phyloP scores from a whole-genome alignment of 1,140 invertebrate species.

The Bombus sibiricus region DNA sequence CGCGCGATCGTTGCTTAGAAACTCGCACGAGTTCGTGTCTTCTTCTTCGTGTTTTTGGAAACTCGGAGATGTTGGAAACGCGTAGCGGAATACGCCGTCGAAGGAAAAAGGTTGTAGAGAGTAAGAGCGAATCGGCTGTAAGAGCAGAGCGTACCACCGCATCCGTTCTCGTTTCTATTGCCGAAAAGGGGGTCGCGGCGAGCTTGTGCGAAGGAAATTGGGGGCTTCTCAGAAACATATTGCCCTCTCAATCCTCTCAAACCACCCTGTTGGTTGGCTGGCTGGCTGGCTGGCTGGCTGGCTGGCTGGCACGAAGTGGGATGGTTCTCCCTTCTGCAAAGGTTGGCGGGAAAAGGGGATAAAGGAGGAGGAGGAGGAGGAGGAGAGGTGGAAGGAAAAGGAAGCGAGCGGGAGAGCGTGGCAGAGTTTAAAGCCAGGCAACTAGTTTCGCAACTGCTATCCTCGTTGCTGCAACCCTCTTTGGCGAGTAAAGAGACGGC shows the following conservation, averaged over 20 bases:
- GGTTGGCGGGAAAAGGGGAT: not conserved
- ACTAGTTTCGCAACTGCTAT: conserved; percentile 66
- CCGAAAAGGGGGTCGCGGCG: conserved; percentile 51
- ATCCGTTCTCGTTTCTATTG: not conserved
- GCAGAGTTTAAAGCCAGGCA: conserved; percentile 61
- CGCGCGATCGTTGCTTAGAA: too few species aligned
- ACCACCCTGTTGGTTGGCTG: conserved; percentile 29
- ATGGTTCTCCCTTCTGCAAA: conserved; percentile 5
- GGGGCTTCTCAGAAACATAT: conserved; percentile 71
- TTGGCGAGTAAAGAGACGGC: conserved; percentile 45
- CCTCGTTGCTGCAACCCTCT: conserved; percentile 24
- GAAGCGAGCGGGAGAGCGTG: not conserved
- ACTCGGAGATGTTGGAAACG: conserved; percentile 6
- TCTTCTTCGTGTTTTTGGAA: not conserved
- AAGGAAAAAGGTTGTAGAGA: not conserved
- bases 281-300: conserved; percentile 21
- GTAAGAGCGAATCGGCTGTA: not conserved
- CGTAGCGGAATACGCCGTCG: conserved; percentile 12
- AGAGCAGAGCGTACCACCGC: not conserved
- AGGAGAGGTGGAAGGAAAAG: not conserved
- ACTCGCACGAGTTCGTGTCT: too few species aligned
- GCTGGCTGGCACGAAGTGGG: conserved; percentile 27
- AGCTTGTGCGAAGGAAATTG: conserved; percentile 68
- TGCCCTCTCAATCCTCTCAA: conserved; percentile 68
- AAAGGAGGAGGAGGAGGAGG: too few species aligned